A percentile compares a stretch with the other conserved stretches of the same genome.
phyloP scores from a whole-genome alignment of 1,140 invertebrate species.

The Halotydeus destructor region DNA sequence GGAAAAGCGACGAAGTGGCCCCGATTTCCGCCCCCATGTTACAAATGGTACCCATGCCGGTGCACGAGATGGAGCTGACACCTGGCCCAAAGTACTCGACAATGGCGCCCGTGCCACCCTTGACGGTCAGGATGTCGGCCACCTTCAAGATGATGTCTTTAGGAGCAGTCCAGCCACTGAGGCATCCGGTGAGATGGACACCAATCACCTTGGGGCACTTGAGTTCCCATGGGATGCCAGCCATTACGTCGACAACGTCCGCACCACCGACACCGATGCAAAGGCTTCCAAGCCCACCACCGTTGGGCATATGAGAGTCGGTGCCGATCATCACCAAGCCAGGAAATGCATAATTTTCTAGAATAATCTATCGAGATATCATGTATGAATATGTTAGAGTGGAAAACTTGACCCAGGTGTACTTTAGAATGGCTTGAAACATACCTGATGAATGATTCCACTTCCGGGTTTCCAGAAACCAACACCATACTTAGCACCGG shows the following conservation, averaged over 20 bases:
- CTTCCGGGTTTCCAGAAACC: conserved; percentile 99
- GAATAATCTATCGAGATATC: no score
- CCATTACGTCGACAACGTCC: conserved; percentile 99
- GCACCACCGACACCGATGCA: conserved; percentile 99
- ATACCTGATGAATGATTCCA: conserved; percentile 87
- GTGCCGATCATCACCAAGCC: conserved; percentile 88
- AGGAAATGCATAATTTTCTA: conserved; percentile 98
- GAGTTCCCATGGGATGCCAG: conserved; percentile 93
- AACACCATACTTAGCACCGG: conserved; percentile 92
- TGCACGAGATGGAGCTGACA: conserved; percentile 95
- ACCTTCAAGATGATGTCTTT: conserved; percentile 98
- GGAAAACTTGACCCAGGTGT: no score
- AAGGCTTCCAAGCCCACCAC: conserved; percentile 81
- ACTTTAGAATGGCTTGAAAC: no score
- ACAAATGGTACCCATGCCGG: conserved; percentile 97
- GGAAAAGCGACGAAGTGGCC: conserved; percentile 94
- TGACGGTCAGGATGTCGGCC: conserved; percentile 49
- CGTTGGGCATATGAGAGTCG: conserved; percentile 97
- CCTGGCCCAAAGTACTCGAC: conserved; percentile 96
- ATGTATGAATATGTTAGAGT: no score
- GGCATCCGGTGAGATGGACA: conserved; percentile 78
- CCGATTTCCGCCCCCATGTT: conserved; percentile 99
- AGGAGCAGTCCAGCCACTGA: conserved; percentile 92
- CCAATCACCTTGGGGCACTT: conserved; percentile 97
- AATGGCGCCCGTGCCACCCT: conserved; percentile 96